These are phyloP conservation scores for Bacillus rossius DNA, from an alignment of 1,140 invertebrate species.

Conservation along the genomic window DNA sequence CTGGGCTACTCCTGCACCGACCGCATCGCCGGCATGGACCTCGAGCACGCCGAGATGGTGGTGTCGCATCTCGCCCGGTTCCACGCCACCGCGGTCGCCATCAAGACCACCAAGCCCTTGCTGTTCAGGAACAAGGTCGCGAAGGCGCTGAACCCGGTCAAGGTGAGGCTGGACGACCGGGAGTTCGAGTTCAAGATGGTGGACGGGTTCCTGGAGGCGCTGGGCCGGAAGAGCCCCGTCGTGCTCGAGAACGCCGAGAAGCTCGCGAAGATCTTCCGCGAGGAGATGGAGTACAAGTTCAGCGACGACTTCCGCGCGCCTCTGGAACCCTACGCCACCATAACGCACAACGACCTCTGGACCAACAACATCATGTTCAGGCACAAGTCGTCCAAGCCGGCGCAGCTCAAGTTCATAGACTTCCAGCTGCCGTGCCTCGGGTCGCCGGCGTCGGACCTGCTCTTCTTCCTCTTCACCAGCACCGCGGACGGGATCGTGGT, in stretches of 20 bases:
- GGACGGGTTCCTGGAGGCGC: too few relatives aligned
- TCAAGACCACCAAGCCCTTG: background rate
- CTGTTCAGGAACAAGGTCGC: background rate
- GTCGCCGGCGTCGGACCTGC: background rate
- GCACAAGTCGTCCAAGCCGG: background rate
- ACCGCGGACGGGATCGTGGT: background rate
- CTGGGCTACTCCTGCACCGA: background rate
- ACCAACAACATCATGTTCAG: conserved; percentile 9
- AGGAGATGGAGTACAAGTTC: background rate
- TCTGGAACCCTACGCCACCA: conserved; percentile 4
- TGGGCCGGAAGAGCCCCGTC: too few relatives aligned
- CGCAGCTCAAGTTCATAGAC: conserved; percentile 6
- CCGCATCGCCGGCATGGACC: background rate
- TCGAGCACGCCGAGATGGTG: background rate
- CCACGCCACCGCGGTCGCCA: background rate
- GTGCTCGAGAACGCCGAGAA: background rate
- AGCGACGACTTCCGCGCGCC: background rate
- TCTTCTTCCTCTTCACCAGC: conserved; percentile 6
- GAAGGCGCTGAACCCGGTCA: background rate
- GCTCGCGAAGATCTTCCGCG: background rate
- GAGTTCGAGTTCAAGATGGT: too few relatives aligned
- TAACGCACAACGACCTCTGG: conserved; percentile 9
- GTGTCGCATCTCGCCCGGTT: background rate
- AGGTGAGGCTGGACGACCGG: too few relatives aligned
- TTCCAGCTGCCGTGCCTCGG: background rate